Base-by-base conservation (phyloP, 2,113 vertebrate species). In the Myiagra hebetior region DNA sequence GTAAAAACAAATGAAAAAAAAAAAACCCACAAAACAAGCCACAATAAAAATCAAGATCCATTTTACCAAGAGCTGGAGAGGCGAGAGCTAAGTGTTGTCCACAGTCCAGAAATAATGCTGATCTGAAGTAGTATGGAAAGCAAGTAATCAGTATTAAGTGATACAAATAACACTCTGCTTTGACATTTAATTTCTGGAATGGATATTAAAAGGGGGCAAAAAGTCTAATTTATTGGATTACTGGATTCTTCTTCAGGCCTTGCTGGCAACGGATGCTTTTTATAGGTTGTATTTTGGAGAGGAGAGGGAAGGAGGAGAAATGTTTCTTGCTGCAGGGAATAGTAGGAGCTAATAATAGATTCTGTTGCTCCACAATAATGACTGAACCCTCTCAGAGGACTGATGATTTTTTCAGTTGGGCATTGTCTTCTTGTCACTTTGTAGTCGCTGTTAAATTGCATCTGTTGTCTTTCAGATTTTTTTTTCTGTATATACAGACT, bases 121-220 rank as follows among this genome's bases (percentile, higher is more conserved):
- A 60, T 87, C 30, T 73, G 73, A 37, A 65, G 70, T 41, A 52
- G 53, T 28, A 60, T 18, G 74, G 74, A 84, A 93, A 88, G 53
- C 64, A 73, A 92, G 49, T 77, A 65, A 88, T 77, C 64, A 63
- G 59, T 28, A 64, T 89, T 75, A 81, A 80, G 24, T 52, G 52
- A 87, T 78, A 92, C 33, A 78, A 67, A 41, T 68, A 95, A 37
- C 42, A 37, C 19, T 60, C 42, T 53, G 24, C 86, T 93, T 75
- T 87, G 80, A 78, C 80, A 92, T 91, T 67, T 87, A 77, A 81
- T 91, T 72, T 91, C 47, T 64, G 72, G 56, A 85, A 89, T 77
- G 35, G 73, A 81, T 82, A 85, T 60, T 85, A 85, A 85, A 92
- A 70, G 55, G 31, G 35, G 7, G 24, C 13, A 30, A 55, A 50